Conservation (phyloP, 2,797 vertebrate genomes). For the Acipenser ruthenus region DNA sequence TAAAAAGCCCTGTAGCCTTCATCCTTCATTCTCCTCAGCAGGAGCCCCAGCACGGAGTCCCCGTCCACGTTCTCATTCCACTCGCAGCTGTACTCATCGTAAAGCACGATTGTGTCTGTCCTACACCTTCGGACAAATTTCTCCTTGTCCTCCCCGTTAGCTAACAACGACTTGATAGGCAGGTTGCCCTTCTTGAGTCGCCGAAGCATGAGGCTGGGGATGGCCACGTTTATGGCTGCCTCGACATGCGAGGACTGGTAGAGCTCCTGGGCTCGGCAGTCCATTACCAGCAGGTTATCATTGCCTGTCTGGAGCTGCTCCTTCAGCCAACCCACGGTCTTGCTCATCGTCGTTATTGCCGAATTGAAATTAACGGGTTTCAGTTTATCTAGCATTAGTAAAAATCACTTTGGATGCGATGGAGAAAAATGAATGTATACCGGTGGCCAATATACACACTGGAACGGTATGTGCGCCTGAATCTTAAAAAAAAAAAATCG, state of each 20-base stretch:
- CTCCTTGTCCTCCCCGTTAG: constrained; percentile 82
- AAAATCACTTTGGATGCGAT: constrained; percentile 4
- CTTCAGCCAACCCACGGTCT: constrained; percentile 89
- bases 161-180: constrained; percentile 83
- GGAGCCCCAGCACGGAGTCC: constrained; percentile 77
- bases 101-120: constrained; percentile 85
- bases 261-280: constrained; percentile 88
- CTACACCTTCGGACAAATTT: constrained; percentile 78
- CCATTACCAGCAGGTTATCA: constrained; percentile 83
- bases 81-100: constrained; percentile 81
- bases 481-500: constrained; percentile 6
- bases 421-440: neutral
- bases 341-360: constrained; percentile 78
- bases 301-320: constrained; percentile 81
- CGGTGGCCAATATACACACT: neutral
- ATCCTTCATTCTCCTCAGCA: constrained; percentile 90
- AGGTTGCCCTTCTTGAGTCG: constrained; percentile 90
- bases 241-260: constrained; percentile 94
- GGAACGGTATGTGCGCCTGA: neutral
- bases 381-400: constrained; percentile 88
- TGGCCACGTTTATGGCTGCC: constrained; percentile 88
- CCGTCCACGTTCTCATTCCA: constrained; percentile 77
- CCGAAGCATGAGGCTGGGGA: constrained; percentile 92
- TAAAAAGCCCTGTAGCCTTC: constrained; percentile 89
- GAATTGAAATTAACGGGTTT: constrained; percentile 77